phyloP scores from a whole-genome alignment of 2,797 vertebrate genomes.

The Peromyscus aztecus region DNA sequence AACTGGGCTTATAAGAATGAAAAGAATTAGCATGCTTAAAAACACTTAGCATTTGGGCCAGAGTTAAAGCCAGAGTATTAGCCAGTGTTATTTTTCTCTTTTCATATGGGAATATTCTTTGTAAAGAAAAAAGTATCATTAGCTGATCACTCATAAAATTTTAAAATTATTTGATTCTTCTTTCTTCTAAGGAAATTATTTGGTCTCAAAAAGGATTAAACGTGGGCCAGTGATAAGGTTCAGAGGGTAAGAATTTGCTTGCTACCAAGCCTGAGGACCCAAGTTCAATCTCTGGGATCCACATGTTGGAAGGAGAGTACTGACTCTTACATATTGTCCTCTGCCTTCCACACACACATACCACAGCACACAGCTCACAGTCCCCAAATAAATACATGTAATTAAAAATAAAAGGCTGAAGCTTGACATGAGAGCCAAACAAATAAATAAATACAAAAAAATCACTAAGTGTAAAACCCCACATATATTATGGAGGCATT shows the following conservation, averaged over 20 bases:
- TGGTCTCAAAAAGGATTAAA: background rate
- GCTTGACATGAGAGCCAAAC: background rate
- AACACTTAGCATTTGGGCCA: background rate
- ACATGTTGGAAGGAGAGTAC: background rate
- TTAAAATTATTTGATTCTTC: constrained; percentile 7
- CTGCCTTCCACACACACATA: background rate
- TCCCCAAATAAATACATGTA: background rate
- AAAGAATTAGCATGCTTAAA: background rate
- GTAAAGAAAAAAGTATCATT: constrained; percentile 41
- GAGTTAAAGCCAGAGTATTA: background rate
- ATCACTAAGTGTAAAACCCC: background rate
- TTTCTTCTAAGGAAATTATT: constrained; percentile 52
- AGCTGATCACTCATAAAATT: background rate
- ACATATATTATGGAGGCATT: constrained; percentile 7
- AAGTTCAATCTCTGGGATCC: background rate
- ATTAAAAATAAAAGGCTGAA: background rate
- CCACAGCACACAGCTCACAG: too few species aligned
- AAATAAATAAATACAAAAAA: background rate
- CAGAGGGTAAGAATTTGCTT: background rate
- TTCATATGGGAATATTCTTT: constrained; percentile 27
- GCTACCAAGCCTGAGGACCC: background rate
- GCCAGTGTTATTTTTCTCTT: background rate
- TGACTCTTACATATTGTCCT: background rate
- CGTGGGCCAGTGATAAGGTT: background rate
- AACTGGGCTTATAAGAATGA: background rate